Percentiles rank a stretch among this genome's conserved stretches.
Conservation (phyloP, 2,797 vertebrate genomes). For the Anas bahamensis region DNA sequence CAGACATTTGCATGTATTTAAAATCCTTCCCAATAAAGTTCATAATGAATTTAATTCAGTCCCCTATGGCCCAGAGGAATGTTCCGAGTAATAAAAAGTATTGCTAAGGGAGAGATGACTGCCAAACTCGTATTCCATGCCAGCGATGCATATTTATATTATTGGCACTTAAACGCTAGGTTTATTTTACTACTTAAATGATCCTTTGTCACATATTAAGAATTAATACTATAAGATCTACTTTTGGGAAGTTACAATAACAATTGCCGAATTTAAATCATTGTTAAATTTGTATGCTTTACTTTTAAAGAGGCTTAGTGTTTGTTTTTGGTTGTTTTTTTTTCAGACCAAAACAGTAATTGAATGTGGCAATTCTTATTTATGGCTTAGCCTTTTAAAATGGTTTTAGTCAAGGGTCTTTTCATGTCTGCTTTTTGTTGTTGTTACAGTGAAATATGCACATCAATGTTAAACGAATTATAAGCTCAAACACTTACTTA, state of each 20-base stretch:
- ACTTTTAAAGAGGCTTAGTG: neutral
- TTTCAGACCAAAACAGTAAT: neutral
- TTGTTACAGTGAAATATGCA: neutral
- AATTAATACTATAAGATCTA: neutral
- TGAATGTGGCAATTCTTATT: neutral
- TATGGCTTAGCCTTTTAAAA: neutral
- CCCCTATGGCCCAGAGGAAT: constrained; percentile 52
- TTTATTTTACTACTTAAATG: constrained; percentile 53
- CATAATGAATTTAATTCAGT: constrained; percentile 62
- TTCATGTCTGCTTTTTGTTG: neutral
- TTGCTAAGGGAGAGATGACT: constrained; percentile 62
- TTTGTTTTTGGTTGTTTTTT: neutral
- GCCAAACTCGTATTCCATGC: constrained; percentile 32
- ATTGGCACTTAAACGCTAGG: constrained; percentile 11
- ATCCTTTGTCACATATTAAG: constrained; percentile 44
- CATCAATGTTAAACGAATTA: neutral
- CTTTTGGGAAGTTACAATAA: constrained; percentile 3
- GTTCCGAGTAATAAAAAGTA: constrained; percentile 59
- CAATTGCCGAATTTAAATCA: neutral
- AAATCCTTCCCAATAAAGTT: constrained; percentile 64
- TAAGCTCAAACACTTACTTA: neutral
- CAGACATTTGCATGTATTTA: constrained; percentile 22
- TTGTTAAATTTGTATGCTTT: neutral
- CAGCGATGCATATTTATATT: constrained; percentile 36
- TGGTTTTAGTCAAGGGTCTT: neutral